phyloP scores from a whole-genome alignment of 2,113 vertebrate genomes.

The Vimba vimba region DNA sequence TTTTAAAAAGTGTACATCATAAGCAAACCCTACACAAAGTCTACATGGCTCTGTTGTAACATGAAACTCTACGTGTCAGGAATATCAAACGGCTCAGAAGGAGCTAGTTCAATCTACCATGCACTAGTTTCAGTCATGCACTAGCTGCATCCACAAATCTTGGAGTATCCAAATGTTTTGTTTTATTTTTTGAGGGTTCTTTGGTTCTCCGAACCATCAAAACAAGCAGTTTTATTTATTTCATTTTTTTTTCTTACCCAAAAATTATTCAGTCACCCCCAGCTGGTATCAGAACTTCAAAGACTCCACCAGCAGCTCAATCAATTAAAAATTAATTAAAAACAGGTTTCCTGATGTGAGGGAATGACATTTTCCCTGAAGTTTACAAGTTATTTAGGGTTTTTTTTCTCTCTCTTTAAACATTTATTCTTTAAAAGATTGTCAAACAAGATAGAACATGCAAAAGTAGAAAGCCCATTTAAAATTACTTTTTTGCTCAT shows the following conservation, averaged over 20 bases:
- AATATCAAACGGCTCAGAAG: background rate
- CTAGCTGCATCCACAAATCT: background rate
- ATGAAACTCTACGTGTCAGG: background rate
- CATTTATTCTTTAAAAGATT: conserved; percentile 9
- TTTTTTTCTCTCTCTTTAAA: background rate
- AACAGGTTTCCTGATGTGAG: conserved; percentile 37
- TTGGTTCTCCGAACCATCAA: conserved; percentile 8
- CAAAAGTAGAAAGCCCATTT: background rate
- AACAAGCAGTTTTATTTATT: conserved; percentile 1
- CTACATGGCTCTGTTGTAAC: background rate
- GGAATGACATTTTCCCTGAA: conserved; percentile 9
- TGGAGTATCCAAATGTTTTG: background rate
- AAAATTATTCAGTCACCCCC: conserved; percentile 25
- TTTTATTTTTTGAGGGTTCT: background rate
- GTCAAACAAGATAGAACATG: background rate
- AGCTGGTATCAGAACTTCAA: conserved; percentile 41
- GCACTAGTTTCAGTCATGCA: background rate
- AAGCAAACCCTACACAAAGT: background rate
- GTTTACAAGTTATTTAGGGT: background rate
- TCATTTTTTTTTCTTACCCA: background rate
- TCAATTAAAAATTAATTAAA: conserved; percentile 42
- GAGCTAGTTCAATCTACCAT: background rate
- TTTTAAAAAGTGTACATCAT: background rate
- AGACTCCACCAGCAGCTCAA: conserved; percentile 15
- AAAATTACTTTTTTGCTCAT: background rate